phyloP scores from a whole-genome alignment of 2,113 vertebrate genomes.

The Nanorana parkeri region DNA sequence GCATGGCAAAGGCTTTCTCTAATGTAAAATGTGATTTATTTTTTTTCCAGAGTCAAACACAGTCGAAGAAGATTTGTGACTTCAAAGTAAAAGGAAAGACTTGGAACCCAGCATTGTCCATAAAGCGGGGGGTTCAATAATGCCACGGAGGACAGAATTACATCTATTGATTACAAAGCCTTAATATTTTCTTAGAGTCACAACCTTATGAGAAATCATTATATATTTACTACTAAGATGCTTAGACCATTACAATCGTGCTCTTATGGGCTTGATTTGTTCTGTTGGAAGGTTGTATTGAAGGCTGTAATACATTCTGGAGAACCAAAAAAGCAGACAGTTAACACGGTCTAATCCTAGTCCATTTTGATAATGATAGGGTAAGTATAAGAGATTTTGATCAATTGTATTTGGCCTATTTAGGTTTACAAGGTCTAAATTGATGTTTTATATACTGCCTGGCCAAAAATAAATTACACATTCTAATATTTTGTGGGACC shows the following conservation, averaged over 20 bases:
- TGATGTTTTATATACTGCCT: no score
- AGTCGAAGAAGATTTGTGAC: constrained; percentile 31
- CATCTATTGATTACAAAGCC: constrained; percentile 15
- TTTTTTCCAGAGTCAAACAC: constrained; percentile 33
- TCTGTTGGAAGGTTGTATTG: no score
- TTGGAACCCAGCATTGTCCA: constrained; percentile 8
- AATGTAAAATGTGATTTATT: constrained; percentile 51
- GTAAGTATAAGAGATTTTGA: no score
- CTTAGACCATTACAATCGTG: background rate
- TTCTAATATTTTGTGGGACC: no score
- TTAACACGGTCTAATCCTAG: no score
- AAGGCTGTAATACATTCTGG: no score
- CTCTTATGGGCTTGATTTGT: no score
- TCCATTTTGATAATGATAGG: no score
- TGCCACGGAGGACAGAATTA: background rate
- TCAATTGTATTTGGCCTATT: no score
- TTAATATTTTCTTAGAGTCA: constrained; percentile 34
- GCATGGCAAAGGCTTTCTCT: constrained; percentile 43
- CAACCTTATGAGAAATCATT: background rate
- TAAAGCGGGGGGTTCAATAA: constrained; percentile 32
- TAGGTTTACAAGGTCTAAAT: no score
- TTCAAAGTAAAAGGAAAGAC: constrained; percentile 38
- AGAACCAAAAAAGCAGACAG: no score
- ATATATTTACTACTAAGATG: constrained; percentile 22
- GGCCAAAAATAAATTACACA: no score